Evolutionary conservation across 1,140 invertebrate genomes (phyloP).

Genomic region (Teleopsis dalmanni): DNA sequence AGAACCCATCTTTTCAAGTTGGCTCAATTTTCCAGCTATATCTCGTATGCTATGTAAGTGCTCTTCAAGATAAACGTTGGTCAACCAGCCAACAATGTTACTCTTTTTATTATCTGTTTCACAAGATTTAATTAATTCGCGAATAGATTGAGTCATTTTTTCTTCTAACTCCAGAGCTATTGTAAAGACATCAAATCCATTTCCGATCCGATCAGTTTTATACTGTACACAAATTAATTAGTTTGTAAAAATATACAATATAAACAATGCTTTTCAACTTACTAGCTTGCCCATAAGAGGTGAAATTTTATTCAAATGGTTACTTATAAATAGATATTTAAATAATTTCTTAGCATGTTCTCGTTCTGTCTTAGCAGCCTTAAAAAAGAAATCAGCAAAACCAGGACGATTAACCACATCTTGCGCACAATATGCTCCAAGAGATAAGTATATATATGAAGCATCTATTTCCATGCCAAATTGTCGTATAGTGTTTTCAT

Average conservation of each 20-base stretch:
- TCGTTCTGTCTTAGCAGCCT: slow-evolving; percentile 78
- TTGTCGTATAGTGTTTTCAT: too few relatives aligned
- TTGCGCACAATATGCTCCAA: slow-evolving; percentile 78
- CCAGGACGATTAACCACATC: slow-evolving; percentile 75
- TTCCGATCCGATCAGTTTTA: too few relatives aligned
- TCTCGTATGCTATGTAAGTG: slow-evolving; percentile 80
- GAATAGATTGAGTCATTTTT: slow-evolving; percentile 68
- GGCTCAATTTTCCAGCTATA: slow-evolving; percentile 71
- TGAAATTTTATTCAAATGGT: too few relatives aligned
- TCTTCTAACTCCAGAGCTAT: slow-evolving; percentile 70
- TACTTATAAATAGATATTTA: slow-evolving; percentile 83
- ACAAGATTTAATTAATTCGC: slow-evolving; percentile 59
- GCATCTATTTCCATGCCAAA: slow-evolving; percentile 70
- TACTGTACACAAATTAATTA: too few relatives aligned
- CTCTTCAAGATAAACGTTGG: slow-evolving; percentile 80
- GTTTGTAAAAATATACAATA: too few relatives aligned
- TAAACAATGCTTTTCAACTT: too few relatives aligned
- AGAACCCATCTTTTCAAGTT: slow-evolving; percentile 70
- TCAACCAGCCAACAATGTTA: slow-evolving; percentile 81
- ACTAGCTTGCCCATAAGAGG: too few relatives aligned
- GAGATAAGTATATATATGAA: slow-evolving; percentile 71
- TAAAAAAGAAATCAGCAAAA: slow-evolving; percentile 81
- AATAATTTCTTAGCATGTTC: slow-evolving; percentile 86
- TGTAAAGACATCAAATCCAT: slow-evolving; percentile 52
- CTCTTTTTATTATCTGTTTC: slow-evolving; percentile 64